Evolutionary conservation across 1,140 invertebrate genomes (phyloP), one percentile per base, ranked within the genome.

Genomic region (Tetramorium simillimum): DNA sequence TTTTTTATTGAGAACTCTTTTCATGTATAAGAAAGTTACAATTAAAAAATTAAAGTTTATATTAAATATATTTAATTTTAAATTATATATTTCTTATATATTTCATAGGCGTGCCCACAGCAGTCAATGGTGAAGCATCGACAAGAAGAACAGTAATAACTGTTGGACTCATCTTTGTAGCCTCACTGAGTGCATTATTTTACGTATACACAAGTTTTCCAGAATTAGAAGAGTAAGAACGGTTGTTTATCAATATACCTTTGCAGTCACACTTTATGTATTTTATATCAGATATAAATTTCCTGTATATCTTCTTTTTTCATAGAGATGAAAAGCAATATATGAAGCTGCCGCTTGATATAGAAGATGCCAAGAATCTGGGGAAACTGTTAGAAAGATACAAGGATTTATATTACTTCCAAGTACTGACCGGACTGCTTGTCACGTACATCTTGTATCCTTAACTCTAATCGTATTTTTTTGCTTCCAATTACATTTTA

Each of bases 371-470:
- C 7, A 99, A 99, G 96, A 97, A 98, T 92, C 95, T 99, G 70
- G 99, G 99, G 86, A 96, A 97, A 94, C 97, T 99, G 53, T 96
- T 99, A 89, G 97, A 98, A 94, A 96, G 97, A 91, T 99, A 99
- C 94, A 99, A 99, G 95, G 98, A 99, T 81, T 97, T 98, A 92
- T 99, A 99, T 96, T 99, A 98, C 94, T 97, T 97, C 92, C 97
- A 99, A 97, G 99, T 99, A 72, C 95, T 99, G 90, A 96, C 96
- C 69, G 98, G 98, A 91, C 97, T 99, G 86, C 98, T 99, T 92
- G 95, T 98, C 78, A 97, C 97, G n/a, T 99, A 99, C 95, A 98
- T 99, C 95, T 99, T 99, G 98, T 99, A 99, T 99, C 98, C 98
- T 99, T 98, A 12, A 33, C 1, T 16, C 33, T 12, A 58, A 16